phyloP scores from a whole-genome alignment of 2,888 invertebrate genomes.

The Hololepta plana region DNA sequence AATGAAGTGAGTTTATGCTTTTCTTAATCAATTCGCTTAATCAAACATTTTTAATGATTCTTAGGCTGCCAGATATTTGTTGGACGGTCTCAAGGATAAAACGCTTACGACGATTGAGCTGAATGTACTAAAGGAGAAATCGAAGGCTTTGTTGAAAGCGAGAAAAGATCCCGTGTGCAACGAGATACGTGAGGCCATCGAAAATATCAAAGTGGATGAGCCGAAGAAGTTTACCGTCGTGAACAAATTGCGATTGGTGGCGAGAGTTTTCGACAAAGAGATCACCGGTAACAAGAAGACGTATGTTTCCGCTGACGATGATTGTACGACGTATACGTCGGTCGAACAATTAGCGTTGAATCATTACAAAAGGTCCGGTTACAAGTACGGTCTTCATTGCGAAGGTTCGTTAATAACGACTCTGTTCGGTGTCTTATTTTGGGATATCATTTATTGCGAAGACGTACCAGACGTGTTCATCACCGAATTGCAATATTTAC shows the following conservation, averaged over 20 bases:
- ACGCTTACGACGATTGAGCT: no score
- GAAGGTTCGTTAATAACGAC: constrained; percentile 18
- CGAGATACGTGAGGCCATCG: no score
- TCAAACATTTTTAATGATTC: no score
- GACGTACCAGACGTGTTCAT: constrained; percentile 40
- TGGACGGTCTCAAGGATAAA: not conserved
- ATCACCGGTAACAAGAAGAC: constrained; percentile 17
- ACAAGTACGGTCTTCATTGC: constrained; percentile 26
- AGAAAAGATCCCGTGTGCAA: no score
- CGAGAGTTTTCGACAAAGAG: not conserved
- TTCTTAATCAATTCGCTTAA: no score
- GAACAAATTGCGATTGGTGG: not conserved
- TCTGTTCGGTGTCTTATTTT: constrained; percentile 36
- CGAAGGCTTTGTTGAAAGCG: no score
- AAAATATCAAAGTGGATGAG: no score
- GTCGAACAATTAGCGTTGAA: constrained; percentile 38
- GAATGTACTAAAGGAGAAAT: no score
- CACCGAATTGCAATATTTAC: constrained; percentile 44
- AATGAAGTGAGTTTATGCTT: no score
- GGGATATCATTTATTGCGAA: constrained; percentile 52
- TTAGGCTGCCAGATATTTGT: not conserved
- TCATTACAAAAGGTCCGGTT: constrained; percentile 32
- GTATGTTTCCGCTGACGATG: constrained; percentile 15
- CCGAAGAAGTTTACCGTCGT: no score
- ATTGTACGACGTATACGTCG: constrained; percentile 25